These are phyloP conservation scores for Oxycera nigricornis DNA, from an alignment of 2,888 invertebrate species.

Conservation along the genomic window DNA sequence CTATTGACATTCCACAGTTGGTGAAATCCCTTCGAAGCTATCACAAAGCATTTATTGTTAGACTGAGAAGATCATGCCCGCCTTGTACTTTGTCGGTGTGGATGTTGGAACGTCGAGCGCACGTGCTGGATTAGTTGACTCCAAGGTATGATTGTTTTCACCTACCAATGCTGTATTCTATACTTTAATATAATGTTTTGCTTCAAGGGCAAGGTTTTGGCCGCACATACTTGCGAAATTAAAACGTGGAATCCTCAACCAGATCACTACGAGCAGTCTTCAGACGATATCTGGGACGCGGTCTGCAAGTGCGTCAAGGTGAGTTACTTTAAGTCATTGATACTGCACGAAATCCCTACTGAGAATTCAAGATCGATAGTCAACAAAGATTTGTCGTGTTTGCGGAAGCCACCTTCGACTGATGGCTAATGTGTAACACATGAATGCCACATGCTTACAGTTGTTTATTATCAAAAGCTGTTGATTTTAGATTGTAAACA, in stretches of 20 bases:
- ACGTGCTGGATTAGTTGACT: conserved; percentile 78
- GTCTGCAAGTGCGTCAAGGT: conserved; percentile 75
- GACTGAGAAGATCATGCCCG: conserved; percentile 49
- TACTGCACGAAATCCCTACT: too few species aligned
- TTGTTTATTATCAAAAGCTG: too few species aligned
- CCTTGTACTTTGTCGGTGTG: conserved; percentile 77
- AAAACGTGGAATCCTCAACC: conserved; percentile 79
- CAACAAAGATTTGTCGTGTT: too few species aligned
- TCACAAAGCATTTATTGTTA: neutral
- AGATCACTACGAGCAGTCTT: conserved; percentile 89
- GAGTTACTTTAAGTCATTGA: too few species aligned
- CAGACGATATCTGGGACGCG: conserved; percentile 85
- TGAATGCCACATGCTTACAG: too few species aligned
- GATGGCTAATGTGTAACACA: too few species aligned
- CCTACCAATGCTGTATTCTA: too few species aligned
- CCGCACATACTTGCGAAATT: conserved; percentile 70
- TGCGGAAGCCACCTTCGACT: too few species aligned
- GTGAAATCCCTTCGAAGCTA: neutral
- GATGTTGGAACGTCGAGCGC: conserved; percentile 95
- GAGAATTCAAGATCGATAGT: too few species aligned
- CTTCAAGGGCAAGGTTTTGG: conserved; percentile 74
- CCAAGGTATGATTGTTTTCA: too few species aligned
- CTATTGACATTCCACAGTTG: neutral
- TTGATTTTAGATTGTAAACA: too few species aligned
- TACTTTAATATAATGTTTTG: too few species aligned